A percentile compares a stretch with the other conserved stretches of the same genome.
Conservation (phyloP, 2,888 invertebrate genomes). For the Holacanthella duospinosa region DNA sequence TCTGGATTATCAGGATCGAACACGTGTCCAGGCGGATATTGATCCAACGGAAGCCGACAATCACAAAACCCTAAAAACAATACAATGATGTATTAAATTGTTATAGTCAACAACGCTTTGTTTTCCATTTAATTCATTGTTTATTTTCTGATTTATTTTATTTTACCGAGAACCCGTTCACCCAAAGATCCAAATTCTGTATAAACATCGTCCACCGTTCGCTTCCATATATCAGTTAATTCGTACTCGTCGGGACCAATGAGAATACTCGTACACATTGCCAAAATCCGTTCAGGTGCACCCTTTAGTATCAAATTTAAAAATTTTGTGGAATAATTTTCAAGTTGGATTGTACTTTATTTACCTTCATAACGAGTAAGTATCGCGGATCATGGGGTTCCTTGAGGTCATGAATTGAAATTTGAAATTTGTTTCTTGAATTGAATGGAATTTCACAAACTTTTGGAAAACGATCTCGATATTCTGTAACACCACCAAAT, state of each 20-base stretch:
- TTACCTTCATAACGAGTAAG: conserved; percentile 55
- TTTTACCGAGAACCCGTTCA: conserved; percentile 59
- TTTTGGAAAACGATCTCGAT: conserved; percentile 42
- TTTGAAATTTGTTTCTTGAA: conserved; percentile 33
- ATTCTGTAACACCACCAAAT: conserved; percentile 66
- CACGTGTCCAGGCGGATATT: conserved; percentile 47
- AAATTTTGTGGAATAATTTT: background rate
- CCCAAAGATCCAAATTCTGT: conserved; percentile 71
- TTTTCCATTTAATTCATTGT: background rate
- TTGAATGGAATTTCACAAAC: conserved; percentile 32
- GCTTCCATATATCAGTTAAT: conserved; percentile 47
- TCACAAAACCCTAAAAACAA: conserved; percentile 72
- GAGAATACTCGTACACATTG: conserved; percentile 52
- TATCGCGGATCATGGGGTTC: conserved; percentile 46
- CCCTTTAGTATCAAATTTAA: conserved; percentile 43
- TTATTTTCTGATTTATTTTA: background rate
- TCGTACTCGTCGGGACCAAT: conserved; percentile 46
- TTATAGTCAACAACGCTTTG: too few species aligned
- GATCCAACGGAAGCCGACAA: conserved; percentile 66
- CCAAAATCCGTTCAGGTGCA: conserved; percentile 59
- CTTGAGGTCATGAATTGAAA: conserved; percentile 39
- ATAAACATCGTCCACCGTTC: conserved; percentile 55
- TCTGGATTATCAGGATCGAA: conserved; percentile 54
- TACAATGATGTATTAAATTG: too few species aligned
- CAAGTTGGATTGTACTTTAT: background rate